These are phyloP conservation scores for Drosophila virilis DNA, from an alignment of 1,140 invertebrate genomes.

Conservation along the genomic window DNA sequence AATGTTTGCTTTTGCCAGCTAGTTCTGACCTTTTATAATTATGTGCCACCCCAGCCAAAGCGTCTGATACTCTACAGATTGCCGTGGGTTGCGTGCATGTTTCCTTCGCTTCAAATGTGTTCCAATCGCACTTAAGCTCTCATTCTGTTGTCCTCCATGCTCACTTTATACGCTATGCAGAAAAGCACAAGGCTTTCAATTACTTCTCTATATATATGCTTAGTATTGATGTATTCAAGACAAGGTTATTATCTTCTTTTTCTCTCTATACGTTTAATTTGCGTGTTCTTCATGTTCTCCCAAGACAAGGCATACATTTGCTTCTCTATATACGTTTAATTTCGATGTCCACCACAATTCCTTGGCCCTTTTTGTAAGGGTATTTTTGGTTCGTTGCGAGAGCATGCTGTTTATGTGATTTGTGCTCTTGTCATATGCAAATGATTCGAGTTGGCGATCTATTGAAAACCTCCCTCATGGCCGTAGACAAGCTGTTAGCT, in stretches of 20 bases:
- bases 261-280: too few relatives aligned
- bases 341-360: too few relatives aligned
- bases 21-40: conserved; percentile 72
- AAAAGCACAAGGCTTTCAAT: too few relatives aligned
- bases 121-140: not conserved
- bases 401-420: not conserved
- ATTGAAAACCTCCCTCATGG: conserved; percentile 16
- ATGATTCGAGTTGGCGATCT: conserved; percentile 23
- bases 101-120: not conserved
- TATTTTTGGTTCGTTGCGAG: not conserved
- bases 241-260: too few relatives aligned
- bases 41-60: conserved; percentile 18
- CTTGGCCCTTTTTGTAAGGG: not conserved
- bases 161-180: too few relatives aligned
- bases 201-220: too few relatives aligned
- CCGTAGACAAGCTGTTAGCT: conserved; percentile 32
- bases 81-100: not conserved
- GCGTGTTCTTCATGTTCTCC: too few relatives aligned
- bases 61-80: not conserved
- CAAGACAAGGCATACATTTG: too few relatives aligned
- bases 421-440: conserved; percentile 38
- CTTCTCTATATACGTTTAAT: too few relatives aligned
- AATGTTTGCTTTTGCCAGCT: conserved; percentile 68
- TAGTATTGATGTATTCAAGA: too few relatives aligned
- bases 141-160: not conserved